Percentiles rank a stretch among this genome's conserved stretches.
Evolutionary conservation across 2,797 vertebrate species (phyloP).

Genomic region (Nothura maculosa): DNA sequence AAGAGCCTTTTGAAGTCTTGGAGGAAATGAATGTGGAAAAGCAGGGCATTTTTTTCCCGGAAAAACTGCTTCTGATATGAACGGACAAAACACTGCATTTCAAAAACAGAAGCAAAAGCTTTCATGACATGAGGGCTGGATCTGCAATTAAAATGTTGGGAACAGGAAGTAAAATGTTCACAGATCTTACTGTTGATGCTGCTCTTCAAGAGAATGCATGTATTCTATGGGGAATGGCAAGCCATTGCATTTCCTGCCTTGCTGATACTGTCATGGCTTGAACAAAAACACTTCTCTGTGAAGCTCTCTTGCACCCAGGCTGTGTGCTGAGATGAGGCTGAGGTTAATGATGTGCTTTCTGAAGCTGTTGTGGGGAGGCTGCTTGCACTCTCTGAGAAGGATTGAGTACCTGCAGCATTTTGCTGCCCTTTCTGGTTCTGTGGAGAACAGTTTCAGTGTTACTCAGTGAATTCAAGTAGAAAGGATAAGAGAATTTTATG

Average conservation of each 20-base stretch:
- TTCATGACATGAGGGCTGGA: background rate
- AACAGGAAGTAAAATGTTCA: background rate
- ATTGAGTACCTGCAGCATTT: background rate
- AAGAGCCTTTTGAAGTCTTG: background rate
- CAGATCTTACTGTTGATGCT: background rate
- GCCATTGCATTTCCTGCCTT: background rate
- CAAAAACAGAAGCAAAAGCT: background rate
- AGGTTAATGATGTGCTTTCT: background rate
- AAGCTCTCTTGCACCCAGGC: background rate
- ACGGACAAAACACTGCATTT: fast-evolving
- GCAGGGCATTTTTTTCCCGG: background rate
- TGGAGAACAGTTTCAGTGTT: background rate
- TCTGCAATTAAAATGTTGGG: background rate
- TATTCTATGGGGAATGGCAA: background rate
- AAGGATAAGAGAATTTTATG: background rate
- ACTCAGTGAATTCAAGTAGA: background rate
- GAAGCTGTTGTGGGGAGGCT: background rate
- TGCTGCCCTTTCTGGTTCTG: background rate
- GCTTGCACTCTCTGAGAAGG: background rate
- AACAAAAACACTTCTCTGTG: background rate
- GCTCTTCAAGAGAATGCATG: background rate
- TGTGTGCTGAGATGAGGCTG: background rate
- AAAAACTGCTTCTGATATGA: background rate
- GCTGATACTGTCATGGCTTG: background rate
- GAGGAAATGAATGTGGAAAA: background rate